Evolutionary conservation across 2,888 invertebrate genomes (phyloP).

Genomic region (Dryobota labecula): DNA sequence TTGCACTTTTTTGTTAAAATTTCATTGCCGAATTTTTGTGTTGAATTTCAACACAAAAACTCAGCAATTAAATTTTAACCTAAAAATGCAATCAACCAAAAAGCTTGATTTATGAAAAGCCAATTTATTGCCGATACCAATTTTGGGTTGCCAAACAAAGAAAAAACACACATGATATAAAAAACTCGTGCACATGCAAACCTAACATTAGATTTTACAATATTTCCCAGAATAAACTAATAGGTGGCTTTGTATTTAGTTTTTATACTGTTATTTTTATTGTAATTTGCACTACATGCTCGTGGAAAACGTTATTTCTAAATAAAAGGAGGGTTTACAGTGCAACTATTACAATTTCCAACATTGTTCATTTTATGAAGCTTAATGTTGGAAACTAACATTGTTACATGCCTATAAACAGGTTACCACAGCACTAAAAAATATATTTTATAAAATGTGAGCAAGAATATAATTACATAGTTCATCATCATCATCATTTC

Average conservation of each 20-base stretch:
- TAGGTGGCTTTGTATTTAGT: conserved; percentile 13
- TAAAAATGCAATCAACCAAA: conserved; percentile 7
- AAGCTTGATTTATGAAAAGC: conserved; percentile 3
- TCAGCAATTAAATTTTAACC: not conserved
- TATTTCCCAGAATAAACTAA: conserved; percentile 32
- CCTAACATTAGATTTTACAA: conserved; percentile 32
- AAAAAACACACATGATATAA: not conserved
- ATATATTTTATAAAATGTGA: not conserved
- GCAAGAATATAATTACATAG: not conserved
- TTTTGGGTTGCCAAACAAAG: conserved; percentile 10
- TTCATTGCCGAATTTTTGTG: too few relatives aligned
- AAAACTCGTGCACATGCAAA: conserved; percentile 38
- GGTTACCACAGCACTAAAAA: not conserved
- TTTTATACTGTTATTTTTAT: conserved; percentile 12
- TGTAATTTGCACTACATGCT: conserved; percentile 19
- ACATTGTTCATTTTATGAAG: not conserved
- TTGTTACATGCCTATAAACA: not conserved
- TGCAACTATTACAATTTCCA: not conserved
- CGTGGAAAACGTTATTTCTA: conserved; percentile 23
- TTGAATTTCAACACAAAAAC: too few relatives aligned
- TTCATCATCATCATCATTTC: too few relatives aligned
- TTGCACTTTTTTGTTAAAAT: too few relatives aligned
- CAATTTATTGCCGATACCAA: conserved; percentile 17
- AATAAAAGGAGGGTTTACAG: not conserved
- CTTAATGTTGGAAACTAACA: not conserved